Base-by-base conservation (phyloP, 2,113 vertebrate genomes). In the Indicator maculatus region DNA sequence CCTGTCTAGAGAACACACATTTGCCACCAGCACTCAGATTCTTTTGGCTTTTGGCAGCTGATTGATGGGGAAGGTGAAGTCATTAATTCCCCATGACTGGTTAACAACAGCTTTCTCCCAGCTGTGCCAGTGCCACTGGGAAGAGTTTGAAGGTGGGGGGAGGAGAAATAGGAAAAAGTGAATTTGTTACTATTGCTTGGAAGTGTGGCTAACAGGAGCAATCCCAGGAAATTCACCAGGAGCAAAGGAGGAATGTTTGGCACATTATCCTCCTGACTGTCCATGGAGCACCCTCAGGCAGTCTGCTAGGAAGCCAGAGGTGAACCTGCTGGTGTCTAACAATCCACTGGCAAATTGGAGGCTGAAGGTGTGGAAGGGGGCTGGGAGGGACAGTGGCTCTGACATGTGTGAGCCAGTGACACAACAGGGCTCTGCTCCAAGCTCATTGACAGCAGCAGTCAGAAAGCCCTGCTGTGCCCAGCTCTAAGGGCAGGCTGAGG, bases 11-110 rank as follows among this genome's bases (percentile, higher is more conserved):
- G 88, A 92, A 59, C 27, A 23, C 85, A 83, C 91, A 93, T 95
- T 91, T 95, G 94, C 90, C 86, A 2, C 73, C 69, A 95, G 86
- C 15, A 52, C 91, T 90, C 73, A 79, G 77, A 95, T 88, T 91
- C 95, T 94, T 97, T 96, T 88, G 94, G 88, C 91, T 93, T 80
- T 80, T 82, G 53, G 50, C 88, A 88, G 73, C 76, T 95, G 96
- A 96, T 63, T 75, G 95, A 96, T 95, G 93, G 70, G 58, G 90
- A 93, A 92, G 93, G 95, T 88, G 94, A 88, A 94, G 88, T 82
- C 92, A 94, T 93, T 95, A 95, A 96, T 97, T 93, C 94, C 58
- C 83, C 90, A 84, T 72, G 92, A 88, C 93, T 88, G 58, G 76
- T 90, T 95, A 96, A 95, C 93, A 90, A 83, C 83, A 81, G 88